phyloP scores from a whole-genome alignment of 2,113 vertebrate genomes.

The Pelobates fuscus region DNA sequence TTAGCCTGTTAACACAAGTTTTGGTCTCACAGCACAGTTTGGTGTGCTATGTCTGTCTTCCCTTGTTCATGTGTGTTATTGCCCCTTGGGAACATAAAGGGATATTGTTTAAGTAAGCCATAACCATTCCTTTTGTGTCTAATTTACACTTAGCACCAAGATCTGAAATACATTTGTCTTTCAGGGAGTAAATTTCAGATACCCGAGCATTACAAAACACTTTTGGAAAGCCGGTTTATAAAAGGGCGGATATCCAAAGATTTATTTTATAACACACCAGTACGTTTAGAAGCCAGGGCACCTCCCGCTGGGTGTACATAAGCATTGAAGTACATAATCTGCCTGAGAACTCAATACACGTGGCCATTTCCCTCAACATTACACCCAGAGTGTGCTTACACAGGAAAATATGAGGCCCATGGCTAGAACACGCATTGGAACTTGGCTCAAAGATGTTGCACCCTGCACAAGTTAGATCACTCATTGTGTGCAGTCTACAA shows the following conservation, averaged over 20 bases:
- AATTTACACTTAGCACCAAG: not conserved
- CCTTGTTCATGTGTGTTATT: too few relatives aligned
- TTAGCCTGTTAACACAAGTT: too few relatives aligned
- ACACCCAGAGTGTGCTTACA: slow-evolving; percentile 19
- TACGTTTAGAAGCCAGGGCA: slow-evolving; percentile 34
- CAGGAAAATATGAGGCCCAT: slow-evolving; percentile 32
- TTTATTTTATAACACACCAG: slow-evolving; percentile 40
- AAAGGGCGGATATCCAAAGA: slow-evolving; percentile 35
- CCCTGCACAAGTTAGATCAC: not conserved
- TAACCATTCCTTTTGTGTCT: not conserved
- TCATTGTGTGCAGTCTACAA: not conserved
- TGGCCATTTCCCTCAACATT: slow-evolving; percentile 20
- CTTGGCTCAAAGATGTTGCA: not conserved
- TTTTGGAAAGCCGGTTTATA: slow-evolving; percentile 35
- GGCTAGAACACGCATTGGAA: slow-evolving; percentile 4
- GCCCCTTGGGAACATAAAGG: too few relatives aligned
- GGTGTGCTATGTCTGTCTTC: too few relatives aligned
- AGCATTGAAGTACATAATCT: slow-evolving; percentile 48
- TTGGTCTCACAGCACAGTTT: too few relatives aligned
- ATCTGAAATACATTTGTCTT: not conserved
- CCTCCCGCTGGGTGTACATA: slow-evolving; percentile 43
- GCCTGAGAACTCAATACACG: slow-evolving; percentile 42
- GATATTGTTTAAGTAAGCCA: too few relatives aligned
- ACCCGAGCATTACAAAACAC: not conserved
- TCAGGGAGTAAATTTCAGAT: not conserved